A percentile compares a stretch with the other conserved stretches of the same genome.
Conservation (phyloP, 2,888 invertebrate genomes). For the Plebejus argus region DNA sequence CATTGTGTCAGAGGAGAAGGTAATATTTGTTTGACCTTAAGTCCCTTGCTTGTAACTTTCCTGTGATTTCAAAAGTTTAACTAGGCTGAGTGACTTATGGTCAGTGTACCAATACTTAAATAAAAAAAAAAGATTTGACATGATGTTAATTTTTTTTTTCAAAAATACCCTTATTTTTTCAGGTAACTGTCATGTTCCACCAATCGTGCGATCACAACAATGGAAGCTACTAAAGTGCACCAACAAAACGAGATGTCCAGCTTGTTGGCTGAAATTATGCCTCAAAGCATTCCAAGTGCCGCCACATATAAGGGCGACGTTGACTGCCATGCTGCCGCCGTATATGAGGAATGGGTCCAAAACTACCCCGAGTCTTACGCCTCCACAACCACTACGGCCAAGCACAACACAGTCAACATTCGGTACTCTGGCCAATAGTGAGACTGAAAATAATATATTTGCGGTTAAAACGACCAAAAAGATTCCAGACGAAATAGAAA, state of each 20-base stretch:
- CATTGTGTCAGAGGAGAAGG: conserved; percentile 86
- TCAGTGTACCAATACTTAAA: not conserved
- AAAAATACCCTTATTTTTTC: conserved; percentile 41
- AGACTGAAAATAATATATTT: conserved; percentile 66
- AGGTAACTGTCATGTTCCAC: conserved; percentile 87
- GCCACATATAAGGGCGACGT: conserved; percentile 82
- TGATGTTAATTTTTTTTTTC: not conserved
- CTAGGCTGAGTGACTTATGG: not conserved
- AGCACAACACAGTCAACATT: conserved; percentile 56
- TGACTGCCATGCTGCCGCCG: conserved; percentile 85
- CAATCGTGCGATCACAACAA: conserved; percentile 85
- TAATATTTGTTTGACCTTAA: conserved; percentile 43
- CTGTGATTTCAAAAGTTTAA: not conserved
- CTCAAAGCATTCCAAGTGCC: conserved; percentile 90
- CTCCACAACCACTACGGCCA: conserved; percentile 62
- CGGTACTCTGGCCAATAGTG: conserved; percentile 53
- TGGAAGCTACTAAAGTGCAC: conserved; percentile 85
- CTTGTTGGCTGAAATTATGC: conserved; percentile 94
- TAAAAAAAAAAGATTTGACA: conserved; percentile 25
- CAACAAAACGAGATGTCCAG: conserved; percentile 88
- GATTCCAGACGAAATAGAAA: conserved; percentile 59
- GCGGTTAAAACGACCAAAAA: conserved; percentile 63
- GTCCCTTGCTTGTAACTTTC: not conserved
- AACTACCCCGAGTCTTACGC: conserved; percentile 53
- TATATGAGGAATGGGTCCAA: conserved; percentile 77